These are phyloP conservation scores for Gonatopus flavifemur DNA, from an alignment of 1,140 invertebrate genomes.

Conservation along the genomic window DNA sequence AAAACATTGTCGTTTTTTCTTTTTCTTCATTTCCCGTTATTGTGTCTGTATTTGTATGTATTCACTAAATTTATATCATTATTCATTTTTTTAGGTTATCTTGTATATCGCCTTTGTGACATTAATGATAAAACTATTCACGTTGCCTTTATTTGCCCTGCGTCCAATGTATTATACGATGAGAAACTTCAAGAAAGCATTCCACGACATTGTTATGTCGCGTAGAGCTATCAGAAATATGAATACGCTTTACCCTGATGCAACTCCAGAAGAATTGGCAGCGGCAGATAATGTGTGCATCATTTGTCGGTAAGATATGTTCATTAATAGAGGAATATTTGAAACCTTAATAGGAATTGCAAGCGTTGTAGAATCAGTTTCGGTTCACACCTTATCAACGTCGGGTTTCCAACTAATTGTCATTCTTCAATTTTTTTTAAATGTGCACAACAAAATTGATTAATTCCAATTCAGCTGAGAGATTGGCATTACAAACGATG, in stretches of 20 bases:
- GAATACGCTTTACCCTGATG: slow-evolving; percentile 97
- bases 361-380: no score
- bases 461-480: no score
- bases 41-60: slow-evolving; percentile 5
- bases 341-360: slow-evolving; percentile 61
- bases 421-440: no score
- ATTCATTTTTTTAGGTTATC: slow-evolving; percentile 73
- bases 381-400: no score
- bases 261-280: slow-evolving; percentile 90
- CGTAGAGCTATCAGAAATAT: slow-evolving; percentile 95
- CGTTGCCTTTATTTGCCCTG: slow-evolving; percentile 96
- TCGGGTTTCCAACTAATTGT: no score
- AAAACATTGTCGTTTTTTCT: slow-evolving; percentile 6
- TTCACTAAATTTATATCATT: slow-evolving; percentile 6
- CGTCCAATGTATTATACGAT: slow-evolving; percentile 99
- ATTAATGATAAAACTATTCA: slow-evolving; percentile 97
- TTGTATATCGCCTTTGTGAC: slow-evolving; percentile 93
- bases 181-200: slow-evolving; percentile 96
- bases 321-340: no score
- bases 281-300: slow-evolving; percentile 98
- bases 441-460: no score
- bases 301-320: slow-evolving; percentile 95
- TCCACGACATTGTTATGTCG: slow-evolving; percentile 97
- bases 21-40: neutral
- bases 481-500: no score